Percentiles rank a stretch among this genome's conserved stretches.
These are phyloP conservation scores for Delichon dasypus DNA, from an alignment of 2,797 vertebrate genomes.

Conservation along the genomic window DNA sequence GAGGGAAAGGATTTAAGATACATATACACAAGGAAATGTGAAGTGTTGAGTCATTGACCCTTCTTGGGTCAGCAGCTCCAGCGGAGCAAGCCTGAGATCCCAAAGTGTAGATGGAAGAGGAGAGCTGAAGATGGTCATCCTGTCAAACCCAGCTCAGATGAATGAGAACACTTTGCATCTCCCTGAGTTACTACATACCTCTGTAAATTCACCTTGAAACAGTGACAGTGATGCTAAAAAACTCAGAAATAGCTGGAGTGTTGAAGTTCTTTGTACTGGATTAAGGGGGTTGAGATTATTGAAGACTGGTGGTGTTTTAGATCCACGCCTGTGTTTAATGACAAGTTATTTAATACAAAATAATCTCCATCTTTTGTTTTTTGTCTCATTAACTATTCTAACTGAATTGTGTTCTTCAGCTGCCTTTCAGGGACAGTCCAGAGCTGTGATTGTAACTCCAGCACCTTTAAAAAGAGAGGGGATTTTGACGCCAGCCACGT, in stretches of 20 bases:
- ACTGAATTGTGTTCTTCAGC: constrained; percentile 71
- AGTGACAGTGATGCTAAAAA: neutral
- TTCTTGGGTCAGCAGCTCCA: neutral
- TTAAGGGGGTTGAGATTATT: neutral
- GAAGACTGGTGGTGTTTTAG: neutral
- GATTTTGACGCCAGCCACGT: constrained; percentile 76
- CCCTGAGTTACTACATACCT: neutral
- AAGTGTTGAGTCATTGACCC: neutral
- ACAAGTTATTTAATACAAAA: neutral
- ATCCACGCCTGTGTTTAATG: neutral
- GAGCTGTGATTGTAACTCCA: constrained; percentile 88
- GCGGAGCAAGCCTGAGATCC: neutral
- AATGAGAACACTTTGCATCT: neutral
- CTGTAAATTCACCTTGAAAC: neutral
- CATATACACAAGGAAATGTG: neutral
- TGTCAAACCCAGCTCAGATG: neutral
- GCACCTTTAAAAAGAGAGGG: constrained; percentile 86
- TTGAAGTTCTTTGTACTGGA: neutral
- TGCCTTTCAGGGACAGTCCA: constrained; percentile 83
- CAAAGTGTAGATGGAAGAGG: neutral
- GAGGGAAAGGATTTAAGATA: neutral
- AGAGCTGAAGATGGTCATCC: neutral
- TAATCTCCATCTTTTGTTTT: neutral
- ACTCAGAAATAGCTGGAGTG: neutral
- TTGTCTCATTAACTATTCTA: constrained; percentile 28